Evolutionary conservation across 1,140 invertebrate genomes (phyloP).

Genomic region (Drosophila micromelanica): DNA sequence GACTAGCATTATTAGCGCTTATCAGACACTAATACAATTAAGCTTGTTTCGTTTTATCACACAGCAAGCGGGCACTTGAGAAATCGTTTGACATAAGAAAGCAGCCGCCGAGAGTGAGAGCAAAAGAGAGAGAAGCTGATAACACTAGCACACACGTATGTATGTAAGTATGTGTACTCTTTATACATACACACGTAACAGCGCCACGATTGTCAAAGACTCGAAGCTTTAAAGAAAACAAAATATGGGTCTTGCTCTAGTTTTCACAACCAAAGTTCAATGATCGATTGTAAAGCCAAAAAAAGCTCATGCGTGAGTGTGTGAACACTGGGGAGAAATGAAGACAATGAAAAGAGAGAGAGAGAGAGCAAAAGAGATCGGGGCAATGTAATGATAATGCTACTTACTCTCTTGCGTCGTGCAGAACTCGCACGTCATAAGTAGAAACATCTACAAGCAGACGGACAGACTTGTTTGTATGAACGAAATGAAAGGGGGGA

Average conservation of each 20-base stretch:
- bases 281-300: conserved; percentile 79
- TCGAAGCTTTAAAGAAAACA: conserved; percentile 43
- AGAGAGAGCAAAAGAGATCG: background rate
- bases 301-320: conserved; percentile 54
- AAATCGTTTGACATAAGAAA: conserved; percentile 68
- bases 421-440: conserved; percentile 74
- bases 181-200: background rate
- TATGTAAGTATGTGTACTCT: background rate
- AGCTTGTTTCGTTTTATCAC: conserved; percentile 53
- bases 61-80: conserved; percentile 48
- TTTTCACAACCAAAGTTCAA: conserved; percentile 83
- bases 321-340: conserved; percentile 1
- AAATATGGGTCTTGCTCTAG: conserved; percentile 84
- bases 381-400: conserved; percentile 14
- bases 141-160: conserved; percentile 38
- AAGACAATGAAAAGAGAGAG: background rate
- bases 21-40: conserved; percentile 35
- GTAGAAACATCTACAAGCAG: conserved; percentile 68
- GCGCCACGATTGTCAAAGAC: conserved; percentile 29
- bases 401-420: conserved; percentile 55
- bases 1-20: conserved; percentile 14
- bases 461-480: conserved; percentile 2
- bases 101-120: conserved; percentile 59
- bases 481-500: conserved; percentile 24
- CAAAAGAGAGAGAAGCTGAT: conserved; percentile 63